Evolutionary conservation across 2,888 invertebrate genomes (phyloP), one percentile per base, ranked within the genome.

Genomic region (Slavum lentiscoides): DNA sequence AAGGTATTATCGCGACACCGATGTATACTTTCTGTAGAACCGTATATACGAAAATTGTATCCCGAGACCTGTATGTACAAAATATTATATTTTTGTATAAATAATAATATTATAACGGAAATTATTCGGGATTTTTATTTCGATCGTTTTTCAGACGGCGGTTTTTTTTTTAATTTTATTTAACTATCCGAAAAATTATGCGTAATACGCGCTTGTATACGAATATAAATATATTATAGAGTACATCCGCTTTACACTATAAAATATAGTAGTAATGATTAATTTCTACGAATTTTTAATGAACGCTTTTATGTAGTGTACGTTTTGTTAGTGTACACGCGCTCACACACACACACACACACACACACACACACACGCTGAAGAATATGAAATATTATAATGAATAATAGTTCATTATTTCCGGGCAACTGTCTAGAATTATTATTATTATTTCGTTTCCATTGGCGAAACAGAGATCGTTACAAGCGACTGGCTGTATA

Each of bases 321-420:
- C 74, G 74, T 75, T 75, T 67, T 67, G 74, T 75, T 75, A 75
- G 11, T 49, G 6, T 9, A 74, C 74, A 37, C 69, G 11, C 30
- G 5, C 17, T 30, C 0, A 70, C 37, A 59, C 30, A 55, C 23
- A 55, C 11, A 69, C 55, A 69, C 67, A 23, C 23, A 30, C 49
- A 37, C n/a, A 62, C 62, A 62, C 62, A 72, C 39, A 72, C 69
- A 69, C 8, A 69, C 55, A 55, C 55, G 30, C 39, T 15, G 15
- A 1, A 5, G 4, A 58, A 43, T 67, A 76, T 59, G 67, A 76
- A 76, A 76, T 75, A 75, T 75, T 75, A 30, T 30, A 75, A 75
- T 68, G 75, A 76, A 76, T 76, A 68, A 76, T 68, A 76, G 75
- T 76, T 76, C 75, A 68, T 76, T 76, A 76, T 76, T 76, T 76